These are phyloP conservation scores for Podarcis lilfordi DNA, from an alignment of 2,797 vertebrate species.

Conservation along the genomic window DNA sequence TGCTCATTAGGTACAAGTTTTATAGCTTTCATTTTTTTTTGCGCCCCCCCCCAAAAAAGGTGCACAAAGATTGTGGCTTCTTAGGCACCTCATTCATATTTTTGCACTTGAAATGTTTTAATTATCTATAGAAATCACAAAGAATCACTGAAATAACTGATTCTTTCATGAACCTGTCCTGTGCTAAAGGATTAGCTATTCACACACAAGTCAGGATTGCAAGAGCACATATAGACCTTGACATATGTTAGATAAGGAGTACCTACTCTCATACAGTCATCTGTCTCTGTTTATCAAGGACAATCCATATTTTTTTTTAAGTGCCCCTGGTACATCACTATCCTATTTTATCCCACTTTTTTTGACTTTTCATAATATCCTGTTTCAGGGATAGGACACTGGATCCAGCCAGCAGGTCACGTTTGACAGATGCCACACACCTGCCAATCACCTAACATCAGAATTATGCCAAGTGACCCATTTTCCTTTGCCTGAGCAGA, in stretches of 20 bases:
- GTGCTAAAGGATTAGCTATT: neutral
- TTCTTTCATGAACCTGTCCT: neutral
- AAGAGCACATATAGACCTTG: neutral
- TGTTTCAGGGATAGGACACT: too few species aligned
- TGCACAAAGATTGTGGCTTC: neutral
- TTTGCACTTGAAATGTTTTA: neutral
- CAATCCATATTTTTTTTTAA: neutral
- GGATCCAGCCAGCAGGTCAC: too few species aligned
- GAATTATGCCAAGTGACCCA: too few species aligned
- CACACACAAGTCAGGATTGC: neutral
- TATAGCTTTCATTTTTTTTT: neutral
- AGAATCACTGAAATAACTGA: neutral
- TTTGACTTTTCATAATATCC: too few species aligned
- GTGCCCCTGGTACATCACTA: too few species aligned
- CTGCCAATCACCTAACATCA: too few species aligned
- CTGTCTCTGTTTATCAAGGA: neutral
- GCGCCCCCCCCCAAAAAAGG: fast-evolving
- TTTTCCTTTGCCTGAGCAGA: too few species aligned
- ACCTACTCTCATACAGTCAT: neutral
- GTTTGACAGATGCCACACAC: too few species aligned
- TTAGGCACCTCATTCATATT: neutral
- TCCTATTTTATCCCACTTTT: too few species aligned
- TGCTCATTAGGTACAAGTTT: slow-evolving; percentile 14
- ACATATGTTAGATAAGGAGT: neutral
- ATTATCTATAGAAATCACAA: neutral